Base-by-base conservation (phyloP, 1,140 invertebrate genomes). In the Drosophila navojoa region DNA sequence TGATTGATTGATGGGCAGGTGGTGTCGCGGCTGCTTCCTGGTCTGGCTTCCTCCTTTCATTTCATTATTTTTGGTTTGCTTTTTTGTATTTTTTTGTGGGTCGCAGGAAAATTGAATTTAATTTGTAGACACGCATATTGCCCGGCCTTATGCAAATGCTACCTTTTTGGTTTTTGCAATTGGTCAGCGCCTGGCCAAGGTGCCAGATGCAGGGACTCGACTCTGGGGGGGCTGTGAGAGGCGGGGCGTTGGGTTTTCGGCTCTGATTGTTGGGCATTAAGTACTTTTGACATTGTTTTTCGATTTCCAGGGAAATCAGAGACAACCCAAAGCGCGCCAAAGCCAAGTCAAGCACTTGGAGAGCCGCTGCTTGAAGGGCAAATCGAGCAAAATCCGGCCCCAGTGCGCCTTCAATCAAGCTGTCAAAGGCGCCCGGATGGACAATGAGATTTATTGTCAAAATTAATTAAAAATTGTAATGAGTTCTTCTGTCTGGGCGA, bases 391-490 rank as follows among this genome's bases (percentile, higher is more conserved):
- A 57, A 61, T 32, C 22, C 22, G 70, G 49, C 49, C 60, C 71
- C 66, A 49, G 25, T 63, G 45, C 59, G 75, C 19, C 38, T 79
- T 79, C 76, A 81, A 86, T 87, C 82, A 87, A 89, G 82, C 61
- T 86, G 82, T 79, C 82, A 87, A 61, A 63, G 49, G 49, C 10
- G 44, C 13, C n/a, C 25, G 27, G 27, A 29, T 19, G 64, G 50
- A 58, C 63, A 61, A 50, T 49, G 50, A 58, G 78, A 87, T 87
- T 81, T 81, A 82, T 86, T 86, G 82, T 81, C 79, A 86, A 86
- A 87, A 86, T 86, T 86, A 86, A 86, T 86, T 86, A 86, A 86
- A 86, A 86, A 87, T 86, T 89, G 82, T 86, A 87, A 86, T 86
- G 76, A 87, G 82, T 61, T 81, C 53, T 58, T 81, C 53, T 29